These are phyloP conservation scores for Centropus bengalensis DNA, from an alignment of 2,113 vertebrate species.

Conservation along the genomic window DNA sequence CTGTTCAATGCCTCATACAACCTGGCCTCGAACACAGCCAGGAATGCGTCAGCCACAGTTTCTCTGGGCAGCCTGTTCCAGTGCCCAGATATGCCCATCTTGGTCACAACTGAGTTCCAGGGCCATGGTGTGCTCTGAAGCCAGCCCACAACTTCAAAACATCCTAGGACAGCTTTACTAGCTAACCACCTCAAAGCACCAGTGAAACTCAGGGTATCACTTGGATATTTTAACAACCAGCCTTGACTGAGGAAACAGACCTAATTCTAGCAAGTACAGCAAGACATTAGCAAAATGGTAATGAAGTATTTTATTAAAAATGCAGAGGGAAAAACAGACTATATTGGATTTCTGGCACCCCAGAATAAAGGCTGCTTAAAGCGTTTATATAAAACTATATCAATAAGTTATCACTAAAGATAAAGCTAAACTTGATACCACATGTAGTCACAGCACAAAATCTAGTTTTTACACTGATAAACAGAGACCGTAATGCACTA, in stretches of 20 bases:
- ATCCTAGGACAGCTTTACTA: background rate
- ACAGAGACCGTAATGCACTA: background rate
- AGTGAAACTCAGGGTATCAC: background rate
- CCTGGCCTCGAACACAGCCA: too few relatives aligned
- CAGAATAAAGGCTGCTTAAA: background rate
- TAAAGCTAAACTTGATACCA: background rate
- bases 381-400: background rate
- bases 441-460: background rate
- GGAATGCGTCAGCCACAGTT: too few relatives aligned
- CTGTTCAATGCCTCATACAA: too few relatives aligned
- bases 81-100: background rate
- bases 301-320: background rate
- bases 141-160: background rate
- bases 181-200: background rate
- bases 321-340: background rate
- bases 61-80: too few relatives aligned
- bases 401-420: background rate
- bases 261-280: background rate
- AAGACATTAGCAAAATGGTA: background rate
- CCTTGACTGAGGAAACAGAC: background rate
- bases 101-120: background rate
- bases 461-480: background rate
- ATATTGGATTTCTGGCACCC: background rate
- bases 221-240: background rate
- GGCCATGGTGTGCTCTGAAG: rapidly evolving